Evolutionary conservation across 2,113 vertebrate genomes (phyloP).

Genomic region (Haliaeetus leucogaster): DNA sequence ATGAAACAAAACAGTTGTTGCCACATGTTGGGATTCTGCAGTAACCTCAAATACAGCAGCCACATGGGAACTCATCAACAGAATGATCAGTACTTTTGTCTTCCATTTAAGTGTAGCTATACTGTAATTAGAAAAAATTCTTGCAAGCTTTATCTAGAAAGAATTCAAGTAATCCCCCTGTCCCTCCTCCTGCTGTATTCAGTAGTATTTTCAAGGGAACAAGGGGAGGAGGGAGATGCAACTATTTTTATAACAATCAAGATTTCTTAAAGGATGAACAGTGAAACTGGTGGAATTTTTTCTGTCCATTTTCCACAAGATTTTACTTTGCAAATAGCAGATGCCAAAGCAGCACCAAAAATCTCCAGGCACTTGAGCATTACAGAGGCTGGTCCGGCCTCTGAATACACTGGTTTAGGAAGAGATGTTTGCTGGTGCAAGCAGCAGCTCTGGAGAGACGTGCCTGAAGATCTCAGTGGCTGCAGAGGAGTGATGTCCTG

Average conservation of each 20-base stretch:
- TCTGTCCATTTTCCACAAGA: background rate
- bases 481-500: rapidly evolving
- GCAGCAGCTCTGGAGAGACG: background rate
- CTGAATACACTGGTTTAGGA: background rate
- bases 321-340: background rate
- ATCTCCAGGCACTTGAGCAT: background rate
- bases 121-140: background rate
- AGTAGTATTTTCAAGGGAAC: background rate
- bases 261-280: background rate
- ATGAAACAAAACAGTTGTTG: background rate
- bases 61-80: background rate
- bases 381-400: background rate
- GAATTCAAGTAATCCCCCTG: background rate
- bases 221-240: background rate
- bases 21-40: background rate
- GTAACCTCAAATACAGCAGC: background rate
- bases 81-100: background rate
- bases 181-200: background rate
- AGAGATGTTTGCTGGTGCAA: background rate
- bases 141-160: background rate
- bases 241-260: background rate
- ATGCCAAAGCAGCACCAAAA: background rate
- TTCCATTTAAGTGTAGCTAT: background rate
- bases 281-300: background rate
- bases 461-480: background rate